A percentile compares a stretch with the other conserved stretches of the same genome.
phyloP scores from a whole-genome alignment of 2,888 invertebrate species.

The Mythimna ferrago region DNA sequence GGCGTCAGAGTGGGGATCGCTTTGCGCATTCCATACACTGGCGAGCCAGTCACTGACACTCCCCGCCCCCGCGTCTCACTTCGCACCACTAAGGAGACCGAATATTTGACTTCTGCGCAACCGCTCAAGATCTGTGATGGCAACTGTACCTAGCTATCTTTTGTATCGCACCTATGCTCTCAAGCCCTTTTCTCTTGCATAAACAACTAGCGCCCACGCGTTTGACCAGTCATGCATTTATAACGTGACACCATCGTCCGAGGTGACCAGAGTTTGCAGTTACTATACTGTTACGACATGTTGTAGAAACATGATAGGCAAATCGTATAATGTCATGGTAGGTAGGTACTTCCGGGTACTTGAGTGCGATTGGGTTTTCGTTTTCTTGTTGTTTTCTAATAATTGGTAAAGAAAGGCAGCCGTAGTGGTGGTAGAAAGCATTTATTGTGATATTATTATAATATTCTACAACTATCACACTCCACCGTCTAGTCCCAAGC shows the following conservation, averaged over 20 bases:
- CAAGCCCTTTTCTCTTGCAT: slow-evolving; percentile 39
- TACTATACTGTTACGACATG: slow-evolving; percentile 21
- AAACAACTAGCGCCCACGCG: slow-evolving; percentile 38
- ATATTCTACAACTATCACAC: no score
- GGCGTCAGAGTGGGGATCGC: no score
- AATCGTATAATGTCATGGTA: slow-evolving; percentile 12
- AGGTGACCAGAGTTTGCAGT: slow-evolving; percentile 1
- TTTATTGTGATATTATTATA: no score
- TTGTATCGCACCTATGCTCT: slow-evolving; percentile 8
- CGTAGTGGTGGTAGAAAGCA: neutral
- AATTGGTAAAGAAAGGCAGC: neutral
- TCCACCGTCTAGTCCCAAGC: no score
- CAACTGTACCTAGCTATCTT: no score
- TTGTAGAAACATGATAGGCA: slow-evolving; percentile 23
- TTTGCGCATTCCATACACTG: no score
- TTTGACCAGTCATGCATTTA: neutral
- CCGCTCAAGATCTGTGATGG: no score
- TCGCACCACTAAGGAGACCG: no score
- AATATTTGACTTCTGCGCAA: no score
- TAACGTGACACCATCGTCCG: slow-evolving; percentile 18
- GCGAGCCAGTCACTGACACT: no score
- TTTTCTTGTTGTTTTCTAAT: slow-evolving; percentile 11
- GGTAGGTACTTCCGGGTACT: slow-evolving; percentile 25
- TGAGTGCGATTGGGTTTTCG: neutral
- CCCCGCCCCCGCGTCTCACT: no score